Percentiles rank a stretch among this genome's conserved stretches.
Evolutionary conservation across 2,888 invertebrate species (phyloP).

Genomic region (Xanthorhoe spadicearia): DNA sequence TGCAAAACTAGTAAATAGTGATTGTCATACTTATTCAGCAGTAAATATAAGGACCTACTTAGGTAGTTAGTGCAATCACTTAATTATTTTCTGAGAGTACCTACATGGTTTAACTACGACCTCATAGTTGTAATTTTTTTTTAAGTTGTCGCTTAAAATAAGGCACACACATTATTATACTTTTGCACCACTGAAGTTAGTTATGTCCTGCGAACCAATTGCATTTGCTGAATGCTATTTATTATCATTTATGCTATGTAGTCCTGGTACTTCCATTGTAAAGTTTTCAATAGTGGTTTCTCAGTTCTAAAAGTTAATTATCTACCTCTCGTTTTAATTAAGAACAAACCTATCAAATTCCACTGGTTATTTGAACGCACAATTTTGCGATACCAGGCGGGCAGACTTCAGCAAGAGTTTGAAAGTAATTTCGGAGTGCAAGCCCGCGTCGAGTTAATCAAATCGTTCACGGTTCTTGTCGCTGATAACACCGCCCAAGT

Average conservation of each 20-base stretch:
- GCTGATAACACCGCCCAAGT: conserved; percentile 72
- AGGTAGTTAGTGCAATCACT: neutral
- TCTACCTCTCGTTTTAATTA: conserved; percentile 23
- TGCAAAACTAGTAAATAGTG: neutral
- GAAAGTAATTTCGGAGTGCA: conserved; percentile 82
- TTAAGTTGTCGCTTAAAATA: neutral
- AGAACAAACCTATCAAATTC: conserved; percentile 28
- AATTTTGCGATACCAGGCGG: conserved; percentile 58
- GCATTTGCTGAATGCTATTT: neutral
- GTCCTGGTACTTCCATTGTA: neutral
- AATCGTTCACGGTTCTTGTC: conserved; percentile 79
- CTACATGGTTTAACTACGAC: neutral
- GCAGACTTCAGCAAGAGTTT: conserved; percentile 63
- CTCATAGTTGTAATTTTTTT: neutral
- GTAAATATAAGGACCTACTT: neutral
- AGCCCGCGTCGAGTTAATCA: conserved; percentile 81
- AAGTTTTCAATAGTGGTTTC: conserved; percentile 3
- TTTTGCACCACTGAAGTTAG: neutral
- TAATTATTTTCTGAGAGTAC: neutral
- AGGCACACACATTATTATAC: neutral
- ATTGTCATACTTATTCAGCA: neutral
- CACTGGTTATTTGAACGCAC: conserved; percentile 46
- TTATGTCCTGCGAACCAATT: neutral
- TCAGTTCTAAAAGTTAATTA: conserved; percentile 6
- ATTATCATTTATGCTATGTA: neutral